Percentiles rank a stretch among this genome's conserved stretches.
Evolutionary conservation across 2,888 invertebrate genomes (phyloP).

Genomic region (Entomobrya proxima): DNA sequence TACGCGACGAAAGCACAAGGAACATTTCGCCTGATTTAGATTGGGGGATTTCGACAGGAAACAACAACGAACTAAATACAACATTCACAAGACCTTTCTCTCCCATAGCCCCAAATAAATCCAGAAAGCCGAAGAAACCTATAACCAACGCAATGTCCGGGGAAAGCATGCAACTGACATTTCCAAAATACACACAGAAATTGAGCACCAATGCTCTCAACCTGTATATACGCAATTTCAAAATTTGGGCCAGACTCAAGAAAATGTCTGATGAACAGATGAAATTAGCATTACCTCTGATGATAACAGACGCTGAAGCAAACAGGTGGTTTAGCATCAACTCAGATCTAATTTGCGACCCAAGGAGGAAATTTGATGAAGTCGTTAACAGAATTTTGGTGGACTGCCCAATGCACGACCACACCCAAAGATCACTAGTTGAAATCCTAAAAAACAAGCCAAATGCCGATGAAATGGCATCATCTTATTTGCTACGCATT

Average conservation of each 20-base stretch:
- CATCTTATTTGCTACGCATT: background rate
- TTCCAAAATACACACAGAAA: slow-evolving; percentile 3
- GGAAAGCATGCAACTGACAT: too few species aligned
- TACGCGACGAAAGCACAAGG: too few species aligned
- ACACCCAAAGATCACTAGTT: background rate
- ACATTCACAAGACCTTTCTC: too few species aligned
- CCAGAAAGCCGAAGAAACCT: too few species aligned
- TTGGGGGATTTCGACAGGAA: too few species aligned
- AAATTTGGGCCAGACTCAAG: background rate
- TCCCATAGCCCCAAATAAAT: too few species aligned
- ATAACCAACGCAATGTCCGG: too few species aligned
- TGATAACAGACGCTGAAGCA: background rate
- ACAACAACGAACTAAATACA: too few species aligned
- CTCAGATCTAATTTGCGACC: background rate
- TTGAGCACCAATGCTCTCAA: background rate
- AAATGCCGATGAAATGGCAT: background rate
- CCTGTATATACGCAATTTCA: background rate
- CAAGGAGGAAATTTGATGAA: background rate
- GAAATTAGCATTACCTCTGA: background rate
- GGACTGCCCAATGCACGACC: background rate
- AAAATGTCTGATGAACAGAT: background rate
- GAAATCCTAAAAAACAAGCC: background rate
- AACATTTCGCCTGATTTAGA: too few species aligned
- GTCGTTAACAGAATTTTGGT: background rate
- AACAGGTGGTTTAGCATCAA: slow-evolving; percentile 2